These are phyloP conservation scores for Malacosoma neustria DNA, from an alignment of 2,888 invertebrate species.

Conservation along the genomic window DNA sequence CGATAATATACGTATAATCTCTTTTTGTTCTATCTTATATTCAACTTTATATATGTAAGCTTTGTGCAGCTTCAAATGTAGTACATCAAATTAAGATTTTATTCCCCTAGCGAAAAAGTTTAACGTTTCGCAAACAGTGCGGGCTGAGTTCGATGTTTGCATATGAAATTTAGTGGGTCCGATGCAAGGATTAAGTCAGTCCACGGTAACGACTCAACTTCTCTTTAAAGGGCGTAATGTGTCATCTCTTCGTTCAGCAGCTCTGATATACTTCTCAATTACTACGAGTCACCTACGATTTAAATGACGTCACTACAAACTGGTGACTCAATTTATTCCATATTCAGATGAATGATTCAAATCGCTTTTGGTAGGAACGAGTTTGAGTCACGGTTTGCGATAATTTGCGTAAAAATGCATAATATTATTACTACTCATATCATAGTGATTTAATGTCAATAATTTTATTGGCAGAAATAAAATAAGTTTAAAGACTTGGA, in stretches of 20 bases:
- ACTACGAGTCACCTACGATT: constrained; percentile 32
- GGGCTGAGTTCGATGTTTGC: constrained; percentile 37
- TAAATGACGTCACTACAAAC: constrained; percentile 43
- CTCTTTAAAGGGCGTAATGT: constrained; percentile 19
- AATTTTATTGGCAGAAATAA: neutral
- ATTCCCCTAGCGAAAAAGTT: constrained; percentile 34
- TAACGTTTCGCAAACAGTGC: constrained; percentile 37
- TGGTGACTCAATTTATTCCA: constrained; percentile 37
- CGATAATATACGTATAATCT: too few relatives aligned
- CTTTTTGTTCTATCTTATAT: too few relatives aligned
- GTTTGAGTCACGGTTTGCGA: neutral
- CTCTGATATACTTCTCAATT: constrained; percentile 22
- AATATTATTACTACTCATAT: neutral
- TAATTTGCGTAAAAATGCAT: neutral
- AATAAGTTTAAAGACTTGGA: neutral
- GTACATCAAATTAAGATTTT: constrained; percentile 26
- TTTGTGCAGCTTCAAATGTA: too few relatives aligned
- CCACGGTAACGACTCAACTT: constrained; percentile 11
- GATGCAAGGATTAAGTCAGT: constrained; percentile 29
- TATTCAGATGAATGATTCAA: constrained; percentile 35
- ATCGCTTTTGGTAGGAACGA: constrained; percentile 5
- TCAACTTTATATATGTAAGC: too few relatives aligned
- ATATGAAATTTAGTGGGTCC: constrained; percentile 42
- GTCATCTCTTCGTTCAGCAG: constrained; percentile 31
- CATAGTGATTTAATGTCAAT: neutral